Evolutionary conservation across 2,113 vertebrate species (phyloP).

Genomic region (Nannobrachium achirus): DNA sequence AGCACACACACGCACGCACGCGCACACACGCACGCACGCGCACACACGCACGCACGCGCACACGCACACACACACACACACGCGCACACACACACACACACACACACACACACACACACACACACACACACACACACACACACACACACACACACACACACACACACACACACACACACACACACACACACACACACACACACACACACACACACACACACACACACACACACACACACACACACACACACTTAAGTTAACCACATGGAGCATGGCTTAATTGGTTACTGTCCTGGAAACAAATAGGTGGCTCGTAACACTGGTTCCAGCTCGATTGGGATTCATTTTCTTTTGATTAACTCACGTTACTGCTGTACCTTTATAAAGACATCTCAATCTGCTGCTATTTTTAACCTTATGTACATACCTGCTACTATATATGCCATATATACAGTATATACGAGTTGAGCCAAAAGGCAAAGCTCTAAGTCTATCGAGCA

Average conservation of each 20-base stretch:
- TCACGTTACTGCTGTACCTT: no score
- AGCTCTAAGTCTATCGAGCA: no score
- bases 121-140: not conserved
- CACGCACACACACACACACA: not conserved
- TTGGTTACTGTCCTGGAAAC: no score
- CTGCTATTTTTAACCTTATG: no score
- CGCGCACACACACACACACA: not conserved
- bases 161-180: not conserved
- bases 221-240: slow-evolving; percentile 3
- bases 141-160: not conserved
- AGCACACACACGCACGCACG: slow-evolving; percentile 24
- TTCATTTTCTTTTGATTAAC: no score
- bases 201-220: slow-evolving; percentile 3
- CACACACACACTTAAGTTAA: not conserved
- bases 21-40: slow-evolving; percentile 6
- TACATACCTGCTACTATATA: no score
- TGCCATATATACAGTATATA: no score
- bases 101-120: not conserved
- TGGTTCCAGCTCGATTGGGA: no score
- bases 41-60: not conserved
- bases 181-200: not conserved
- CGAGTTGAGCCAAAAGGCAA: no score
- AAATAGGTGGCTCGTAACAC: no score
- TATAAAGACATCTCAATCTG: no score
- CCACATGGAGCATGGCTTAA: no score